Evolutionary conservation across 2,113 vertebrate genomes (phyloP).

Genomic region (Cisticola juncidis): DNA sequence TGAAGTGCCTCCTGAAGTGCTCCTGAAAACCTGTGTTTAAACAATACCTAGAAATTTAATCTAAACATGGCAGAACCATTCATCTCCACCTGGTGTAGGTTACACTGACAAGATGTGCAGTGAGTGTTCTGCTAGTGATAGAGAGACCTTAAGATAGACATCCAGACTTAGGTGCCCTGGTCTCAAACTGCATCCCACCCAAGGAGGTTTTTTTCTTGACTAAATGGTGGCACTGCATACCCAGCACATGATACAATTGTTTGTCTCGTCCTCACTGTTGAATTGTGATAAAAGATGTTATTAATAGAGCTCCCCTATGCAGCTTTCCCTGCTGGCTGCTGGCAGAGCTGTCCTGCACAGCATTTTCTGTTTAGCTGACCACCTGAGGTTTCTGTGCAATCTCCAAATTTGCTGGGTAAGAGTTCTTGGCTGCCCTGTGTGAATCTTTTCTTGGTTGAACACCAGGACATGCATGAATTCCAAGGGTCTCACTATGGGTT

Average conservation of each 20-base stretch:
- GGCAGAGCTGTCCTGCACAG: neutral
- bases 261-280: neutral
- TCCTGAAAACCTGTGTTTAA: neutral
- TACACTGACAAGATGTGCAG: neutral
- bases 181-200: neutral
- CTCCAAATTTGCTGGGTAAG: neutral
- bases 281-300: neutral
- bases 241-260: neutral
- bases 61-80: neutral
- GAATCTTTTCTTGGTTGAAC: neutral
- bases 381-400: neutral
- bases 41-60: neutral
- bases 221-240: neutral
- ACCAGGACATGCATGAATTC: neutral
- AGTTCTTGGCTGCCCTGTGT: neutral
- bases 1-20: neutral
- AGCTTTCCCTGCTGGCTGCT: neutral
- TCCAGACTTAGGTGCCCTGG: neutral
- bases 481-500: neutral
- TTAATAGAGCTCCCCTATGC: neutral
- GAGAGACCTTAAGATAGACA: neutral
- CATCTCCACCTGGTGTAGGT: neutral
- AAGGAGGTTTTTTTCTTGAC: neutral
- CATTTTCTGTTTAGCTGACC: slow-evolving; percentile 28
- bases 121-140: neutral